Conservation (phyloP, 1,140 invertebrate genomes). For the Aphidius gifuensis region DNA sequence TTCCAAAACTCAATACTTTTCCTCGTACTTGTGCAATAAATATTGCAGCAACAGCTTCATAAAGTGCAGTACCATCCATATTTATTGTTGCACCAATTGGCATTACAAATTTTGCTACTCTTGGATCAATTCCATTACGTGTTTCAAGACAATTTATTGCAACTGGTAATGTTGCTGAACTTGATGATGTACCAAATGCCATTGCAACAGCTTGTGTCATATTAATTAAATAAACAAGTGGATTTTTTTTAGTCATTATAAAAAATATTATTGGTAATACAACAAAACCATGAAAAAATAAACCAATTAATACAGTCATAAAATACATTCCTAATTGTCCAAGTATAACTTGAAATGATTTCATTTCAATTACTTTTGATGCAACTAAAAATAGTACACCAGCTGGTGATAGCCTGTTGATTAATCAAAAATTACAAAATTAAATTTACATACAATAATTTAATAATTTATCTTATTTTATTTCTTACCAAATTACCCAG, state of each 20-base stretch:
- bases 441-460: background rate
- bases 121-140: constrained; percentile 69
- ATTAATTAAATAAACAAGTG: constrained; percentile 67
- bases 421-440: constrained; percentile 11
- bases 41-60: constrained; percentile 81
- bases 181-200: constrained; percentile 77
- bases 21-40: constrained; percentile 78
- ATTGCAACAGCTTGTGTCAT: constrained; percentile 74
- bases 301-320: constrained; percentile 73
- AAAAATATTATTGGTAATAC: constrained; percentile 70
- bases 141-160: constrained; percentile 77
- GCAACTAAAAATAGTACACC: constrained; percentile 80
- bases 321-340: constrained; percentile 80
- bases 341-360: constrained; percentile 68
- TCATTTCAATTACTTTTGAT: constrained; percentile 76
- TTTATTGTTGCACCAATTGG: constrained; percentile 85
- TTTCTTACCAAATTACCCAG: constrained; percentile 64
- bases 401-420: constrained; percentile 67
- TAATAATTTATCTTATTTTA: background rate
- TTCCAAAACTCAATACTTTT: constrained; percentile 63
- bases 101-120: constrained; percentile 79
- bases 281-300: constrained; percentile 76
- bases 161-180: constrained; percentile 71
- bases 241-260: constrained; percentile 64
- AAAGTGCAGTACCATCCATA: constrained; percentile 83